Conservation (phyloP, 2,888 invertebrate species). For the Drosophila subsilvestris region DNA sequence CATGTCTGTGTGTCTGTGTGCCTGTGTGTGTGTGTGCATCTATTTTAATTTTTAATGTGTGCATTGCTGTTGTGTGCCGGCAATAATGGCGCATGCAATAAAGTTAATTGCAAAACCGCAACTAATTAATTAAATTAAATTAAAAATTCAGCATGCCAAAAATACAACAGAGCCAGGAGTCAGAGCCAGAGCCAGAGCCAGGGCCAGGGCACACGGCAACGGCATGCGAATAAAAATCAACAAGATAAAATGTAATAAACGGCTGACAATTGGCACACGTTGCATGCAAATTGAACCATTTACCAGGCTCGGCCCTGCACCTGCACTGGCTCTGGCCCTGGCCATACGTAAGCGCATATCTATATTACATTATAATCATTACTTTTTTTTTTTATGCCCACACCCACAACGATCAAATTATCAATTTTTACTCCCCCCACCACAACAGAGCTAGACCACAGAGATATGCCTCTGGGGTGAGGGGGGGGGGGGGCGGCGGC, state of each 20-base stretch:
- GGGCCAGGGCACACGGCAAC: neutral
- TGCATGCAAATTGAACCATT: constrained; percentile 73
- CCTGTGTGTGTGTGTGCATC: constrained; percentile 50
- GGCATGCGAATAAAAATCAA: constrained; percentile 68
- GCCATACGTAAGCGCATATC: constrained; percentile 9
- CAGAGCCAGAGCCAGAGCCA: neutral
- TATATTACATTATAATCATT: constrained; percentile 43
- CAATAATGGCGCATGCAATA: constrained; percentile 81
- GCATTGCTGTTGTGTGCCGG: constrained; percentile 58
- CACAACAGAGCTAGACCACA: constrained; percentile 10
- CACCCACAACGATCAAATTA: constrained; percentile 35
- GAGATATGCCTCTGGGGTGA: constrained; percentile 24
- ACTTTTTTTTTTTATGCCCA: constrained; percentile 21
- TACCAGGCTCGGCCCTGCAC: constrained; percentile 37
- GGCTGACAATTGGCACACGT: constrained; percentile 76
- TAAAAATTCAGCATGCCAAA: constrained; percentile 78
- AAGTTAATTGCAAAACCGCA: constrained; percentile 83
- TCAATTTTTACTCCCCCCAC: constrained; percentile 18
- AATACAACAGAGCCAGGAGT: constrained; percentile 63
- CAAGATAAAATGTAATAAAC: constrained; percentile 78
- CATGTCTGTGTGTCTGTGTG: neutral
- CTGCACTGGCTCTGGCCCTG: neutral
- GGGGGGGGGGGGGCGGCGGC: no score
- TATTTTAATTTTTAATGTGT: constrained; percentile 76
- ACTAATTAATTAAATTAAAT: constrained; percentile 83